A percentile compares a stretch with the other conserved stretches of the same genome.
Evolutionary conservation across 2,797 vertebrate genomes (phyloP).

Genomic region (Megaceryle alcyon): DNA sequence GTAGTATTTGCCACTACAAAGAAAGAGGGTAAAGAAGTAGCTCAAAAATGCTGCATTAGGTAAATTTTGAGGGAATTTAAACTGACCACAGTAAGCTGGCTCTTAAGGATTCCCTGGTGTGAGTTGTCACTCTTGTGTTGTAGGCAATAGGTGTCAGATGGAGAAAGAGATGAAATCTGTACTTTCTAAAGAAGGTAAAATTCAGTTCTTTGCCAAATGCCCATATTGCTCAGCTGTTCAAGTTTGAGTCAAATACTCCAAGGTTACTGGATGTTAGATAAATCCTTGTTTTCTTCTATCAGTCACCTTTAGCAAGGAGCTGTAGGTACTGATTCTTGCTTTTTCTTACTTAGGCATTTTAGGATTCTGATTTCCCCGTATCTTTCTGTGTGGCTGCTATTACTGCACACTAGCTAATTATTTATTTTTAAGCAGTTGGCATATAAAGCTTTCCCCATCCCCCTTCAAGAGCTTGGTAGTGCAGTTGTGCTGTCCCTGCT

Average conservation of each 20-base stretch:
- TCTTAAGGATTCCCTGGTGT: constrained; percentile 38
- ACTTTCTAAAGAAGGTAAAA: constrained; percentile 47
- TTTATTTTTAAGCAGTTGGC: neutral
- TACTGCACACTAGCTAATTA: neutral
- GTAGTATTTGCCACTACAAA: neutral
- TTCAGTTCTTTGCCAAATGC: constrained; percentile 49
- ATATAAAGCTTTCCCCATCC: neutral
- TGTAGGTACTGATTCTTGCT: neutral
- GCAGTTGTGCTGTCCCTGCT: neutral
- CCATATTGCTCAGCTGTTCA: constrained; percentile 43
- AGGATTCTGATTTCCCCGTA: neutral
- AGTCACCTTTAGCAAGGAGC: constrained; percentile 52
- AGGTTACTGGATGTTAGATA: constrained; percentile 43
- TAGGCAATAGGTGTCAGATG: constrained; percentile 31
- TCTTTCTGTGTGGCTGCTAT: neutral
- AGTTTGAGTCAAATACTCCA: constrained; percentile 33
- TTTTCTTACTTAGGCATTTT: neutral
- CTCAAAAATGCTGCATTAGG: neutral
- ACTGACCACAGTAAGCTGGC: neutral
- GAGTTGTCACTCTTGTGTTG: constrained; percentile 26
- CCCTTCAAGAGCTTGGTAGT: too few relatives aligned
- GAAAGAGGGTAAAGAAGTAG: neutral
- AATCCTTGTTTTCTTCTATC: constrained; percentile 28
- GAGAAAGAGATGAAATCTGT: constrained; percentile 46
- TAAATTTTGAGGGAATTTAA: neutral